phyloP scores from a whole-genome alignment of 2,888 invertebrate species.

The Drosophila longiperda region DNA sequence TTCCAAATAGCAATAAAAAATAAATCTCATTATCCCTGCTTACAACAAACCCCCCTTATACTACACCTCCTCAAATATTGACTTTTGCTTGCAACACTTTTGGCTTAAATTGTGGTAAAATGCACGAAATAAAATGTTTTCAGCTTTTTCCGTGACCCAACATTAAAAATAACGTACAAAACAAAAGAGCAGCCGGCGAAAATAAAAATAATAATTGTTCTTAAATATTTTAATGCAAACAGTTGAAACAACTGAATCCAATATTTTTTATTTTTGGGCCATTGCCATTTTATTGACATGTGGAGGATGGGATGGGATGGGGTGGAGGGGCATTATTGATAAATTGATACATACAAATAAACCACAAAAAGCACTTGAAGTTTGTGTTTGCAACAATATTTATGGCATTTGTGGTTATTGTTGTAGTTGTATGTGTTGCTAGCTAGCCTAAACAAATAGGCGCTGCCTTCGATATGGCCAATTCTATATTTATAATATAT shows the following conservation, averaged over 20 bases:
- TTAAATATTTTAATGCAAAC: slow-evolving; percentile 28
- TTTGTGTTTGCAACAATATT: slow-evolving; percentile 32
- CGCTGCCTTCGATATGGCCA: slow-evolving; percentile 27
- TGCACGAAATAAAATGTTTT: slow-evolving; percentile 16
- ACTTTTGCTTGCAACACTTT: slow-evolving; percentile 23
- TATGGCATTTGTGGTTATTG: slow-evolving; percentile 17
- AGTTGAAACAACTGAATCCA: slow-evolving; percentile 30
- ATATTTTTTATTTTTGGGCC: slow-evolving; percentile 10
- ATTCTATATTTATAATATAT: slow-evolving; percentile 2
- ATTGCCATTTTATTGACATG: slow-evolving; percentile 35
- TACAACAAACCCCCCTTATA: neutral
- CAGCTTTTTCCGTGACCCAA: slow-evolving; percentile 39
- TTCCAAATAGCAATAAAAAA: slow-evolving; percentile 42
- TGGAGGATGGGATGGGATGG: neutral
- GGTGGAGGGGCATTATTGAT: neutral
- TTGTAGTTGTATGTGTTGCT: slow-evolving; percentile 21
- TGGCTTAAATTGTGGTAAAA: slow-evolving; percentile 1
- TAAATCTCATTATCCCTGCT: slow-evolving; percentile 34
- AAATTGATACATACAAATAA: slow-evolving; percentile 32
- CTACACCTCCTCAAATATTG: neutral
- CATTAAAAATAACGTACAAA: slow-evolving; percentile 7
- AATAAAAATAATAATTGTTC: slow-evolving; percentile 16
- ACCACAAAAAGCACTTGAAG: slow-evolving; percentile 7
- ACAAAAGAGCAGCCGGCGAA: slow-evolving; percentile 13
- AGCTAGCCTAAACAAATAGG: slow-evolving; percentile 35